Conservation (phyloP, 2,888 invertebrate genomes). For the Drosophila acutilabella region DNA sequence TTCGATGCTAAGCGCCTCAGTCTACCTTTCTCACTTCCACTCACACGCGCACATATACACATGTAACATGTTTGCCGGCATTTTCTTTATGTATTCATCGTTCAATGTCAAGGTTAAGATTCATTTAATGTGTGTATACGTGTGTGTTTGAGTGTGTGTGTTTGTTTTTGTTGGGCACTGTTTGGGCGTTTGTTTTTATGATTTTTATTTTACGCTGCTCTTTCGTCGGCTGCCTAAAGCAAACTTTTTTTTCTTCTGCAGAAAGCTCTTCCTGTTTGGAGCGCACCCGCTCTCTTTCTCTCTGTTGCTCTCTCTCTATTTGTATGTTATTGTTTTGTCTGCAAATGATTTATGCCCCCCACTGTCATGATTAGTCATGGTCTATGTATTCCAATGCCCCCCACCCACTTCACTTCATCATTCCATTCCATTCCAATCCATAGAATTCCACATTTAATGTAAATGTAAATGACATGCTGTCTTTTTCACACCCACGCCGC, state of each 20-base stretch:
- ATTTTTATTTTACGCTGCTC: constrained; percentile 58
- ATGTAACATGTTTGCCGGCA: constrained; percentile 58
- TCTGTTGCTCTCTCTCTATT: constrained; percentile 32
- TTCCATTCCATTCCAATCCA: not conserved
- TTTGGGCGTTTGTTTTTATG: constrained; percentile 66
- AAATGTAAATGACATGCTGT: constrained; percentile 43
- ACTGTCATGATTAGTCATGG: constrained; percentile 52
- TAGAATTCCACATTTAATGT: constrained; percentile 19
- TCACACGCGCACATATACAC: constrained; percentile 8
- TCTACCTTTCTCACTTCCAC: constrained; percentile 21
- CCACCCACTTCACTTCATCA: not conserved
- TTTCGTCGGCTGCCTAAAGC: constrained; percentile 50
- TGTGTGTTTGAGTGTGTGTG: constrained; percentile 30
- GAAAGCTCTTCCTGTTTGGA: constrained; percentile 74
- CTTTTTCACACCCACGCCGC: constrained; percentile 40
- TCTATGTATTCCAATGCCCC: constrained; percentile 29
- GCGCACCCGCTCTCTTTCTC: constrained; percentile 38
- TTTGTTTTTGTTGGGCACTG: constrained; percentile 53
- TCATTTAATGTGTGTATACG: constrained; percentile 51
- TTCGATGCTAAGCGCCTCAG: constrained; percentile 20
- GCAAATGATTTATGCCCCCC: constrained; percentile 60
- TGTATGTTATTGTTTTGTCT: constrained; percentile 46
- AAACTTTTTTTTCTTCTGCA: constrained; percentile 54
- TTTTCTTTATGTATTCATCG: constrained; percentile 62
- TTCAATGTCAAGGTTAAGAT: constrained; percentile 79